Base-by-base conservation (phyloP, 2,797 vertebrate species). In the Nyctibius grandis region DNA sequence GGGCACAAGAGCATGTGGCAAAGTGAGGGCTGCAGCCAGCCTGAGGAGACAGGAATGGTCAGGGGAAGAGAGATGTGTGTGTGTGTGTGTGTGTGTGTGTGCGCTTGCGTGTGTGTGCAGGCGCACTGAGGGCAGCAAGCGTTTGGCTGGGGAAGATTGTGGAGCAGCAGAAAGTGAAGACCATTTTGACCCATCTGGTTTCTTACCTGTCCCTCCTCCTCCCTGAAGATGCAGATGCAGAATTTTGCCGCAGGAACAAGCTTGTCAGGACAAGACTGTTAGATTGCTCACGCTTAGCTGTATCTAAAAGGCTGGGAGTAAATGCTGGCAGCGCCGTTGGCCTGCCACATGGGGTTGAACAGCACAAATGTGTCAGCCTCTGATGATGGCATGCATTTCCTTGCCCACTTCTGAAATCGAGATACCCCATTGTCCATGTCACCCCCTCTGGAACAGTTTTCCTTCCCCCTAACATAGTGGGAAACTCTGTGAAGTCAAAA, bases 401-500 rank as follows among this genome's bases (percentile, higher is more conserved):
- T 69, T 54, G 51, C 34, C 74, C 73, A 28, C 36, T 18, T 65
- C 42, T 65, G 67, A 89, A 77, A 56, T 1, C 28, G 42, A 67
- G 53, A 48, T 36, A 56, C 20, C 48, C 22, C 22, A 33, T 0
- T 0, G n/a, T 38, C 21, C 2, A 1, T 2, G 4, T 40, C n/a
- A 38, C 67, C 13, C 42, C 38, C 40, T 47, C 60, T 22, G 45
- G 26, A 89, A 65, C 21, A 70, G 38, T 45, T 59, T 63, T 89
- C 12, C 45, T 69, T 83, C 22, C 16, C 36, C 26, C 15, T 38
- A 60, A 64, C 2, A 2, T 33, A 57, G 12, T 16, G n/a, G 57
- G 42, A 86, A 74, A 60, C 26, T 45, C 51, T 22, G 18, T 47
- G 34, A 78, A 70, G 42, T 69, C 29, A 86, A 69, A 89, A 57